Evolutionary conservation across 2,888 invertebrate genomes (phyloP).

Genomic region (Lapara coniferarum): DNA sequence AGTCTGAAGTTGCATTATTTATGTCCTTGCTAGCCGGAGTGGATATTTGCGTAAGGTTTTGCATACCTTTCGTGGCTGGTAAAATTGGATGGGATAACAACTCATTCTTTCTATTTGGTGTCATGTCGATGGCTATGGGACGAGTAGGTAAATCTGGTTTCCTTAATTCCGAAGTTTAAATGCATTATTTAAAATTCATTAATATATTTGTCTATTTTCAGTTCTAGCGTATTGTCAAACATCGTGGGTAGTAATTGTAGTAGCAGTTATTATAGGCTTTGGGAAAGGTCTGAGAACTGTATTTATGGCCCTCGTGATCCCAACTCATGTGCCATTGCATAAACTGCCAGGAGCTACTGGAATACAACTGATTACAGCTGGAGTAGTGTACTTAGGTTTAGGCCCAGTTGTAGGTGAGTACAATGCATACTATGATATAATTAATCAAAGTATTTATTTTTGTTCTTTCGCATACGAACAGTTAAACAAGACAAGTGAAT

Average conservation of each 20-base stretch:
- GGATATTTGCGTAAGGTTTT: slow-evolving; percentile 86
- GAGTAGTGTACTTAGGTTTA: slow-evolving; percentile 83
- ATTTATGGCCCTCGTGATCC: slow-evolving; percentile 89
- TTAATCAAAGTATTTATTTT: no score
- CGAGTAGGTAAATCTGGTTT: slow-evolving; percentile 81
- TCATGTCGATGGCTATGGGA: slow-evolving; percentile 86
- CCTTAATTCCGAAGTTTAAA: not conserved
- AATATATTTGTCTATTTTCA: slow-evolving; percentile 53
- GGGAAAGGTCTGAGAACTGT: slow-evolving; percentile 89
- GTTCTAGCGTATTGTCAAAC: slow-evolving; percentile 85
- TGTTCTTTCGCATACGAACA: no score
- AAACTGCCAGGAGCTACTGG: slow-evolving; percentile 88
- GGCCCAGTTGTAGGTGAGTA: slow-evolving; percentile 87
- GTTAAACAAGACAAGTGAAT: no score
- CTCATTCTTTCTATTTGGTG: slow-evolving; percentile 87
- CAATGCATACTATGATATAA: not conserved
- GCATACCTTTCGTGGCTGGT: slow-evolving; percentile 87
- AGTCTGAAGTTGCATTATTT: slow-evolving; percentile 85
- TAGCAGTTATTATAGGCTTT: slow-evolving; percentile 87
- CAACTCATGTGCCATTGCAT: slow-evolving; percentile 87
- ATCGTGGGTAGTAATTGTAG: slow-evolving; percentile 80
- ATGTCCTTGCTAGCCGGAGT: slow-evolving; percentile 88
- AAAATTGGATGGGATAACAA: slow-evolving; percentile 88
- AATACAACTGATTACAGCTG: slow-evolving; percentile 86
- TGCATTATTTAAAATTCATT: slow-evolving; percentile 3